A percentile compares a stretch with the other conserved stretches of the same genome.
Conservation (phyloP, 53 echinoderm and acorn worm species). For the Paracentrotus lividus region DNA sequence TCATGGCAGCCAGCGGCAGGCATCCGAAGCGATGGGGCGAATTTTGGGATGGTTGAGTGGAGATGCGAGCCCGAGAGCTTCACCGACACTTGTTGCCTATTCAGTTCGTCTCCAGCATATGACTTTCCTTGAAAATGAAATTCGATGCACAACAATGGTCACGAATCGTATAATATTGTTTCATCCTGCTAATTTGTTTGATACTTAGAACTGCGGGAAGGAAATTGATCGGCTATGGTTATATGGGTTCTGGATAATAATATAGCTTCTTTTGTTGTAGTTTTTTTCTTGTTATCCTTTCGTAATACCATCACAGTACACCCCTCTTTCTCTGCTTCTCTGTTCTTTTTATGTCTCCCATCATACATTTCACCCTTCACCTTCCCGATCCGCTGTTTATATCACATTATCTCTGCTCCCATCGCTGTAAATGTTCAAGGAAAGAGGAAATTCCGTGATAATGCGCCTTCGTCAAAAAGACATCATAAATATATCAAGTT, state of each 20-base stretch:
- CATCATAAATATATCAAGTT: not conserved
- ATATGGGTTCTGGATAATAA: not conserved
- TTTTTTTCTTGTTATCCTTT: not conserved
- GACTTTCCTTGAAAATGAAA: slow-evolving; percentile 37
- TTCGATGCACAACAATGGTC: slow-evolving; percentile 13
- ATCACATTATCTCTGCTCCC: not conserved
- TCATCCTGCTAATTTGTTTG: slow-evolving; percentile 22
- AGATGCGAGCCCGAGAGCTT: not conserved
- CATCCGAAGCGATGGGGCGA: not conserved
- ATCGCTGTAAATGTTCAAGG: too few species aligned
- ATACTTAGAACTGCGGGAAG: not conserved
- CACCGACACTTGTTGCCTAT: slow-evolving; percentile 9
- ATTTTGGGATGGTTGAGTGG: not conserved
- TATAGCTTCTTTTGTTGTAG: not conserved
- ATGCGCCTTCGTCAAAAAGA: too few species aligned
- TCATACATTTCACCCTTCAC: not conserved
- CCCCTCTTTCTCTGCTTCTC: not conserved
- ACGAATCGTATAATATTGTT: not conserved
- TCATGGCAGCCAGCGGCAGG: slow-evolving; percentile 1
- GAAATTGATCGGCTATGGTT: slow-evolving; percentile 44
- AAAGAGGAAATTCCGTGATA: too few species aligned
- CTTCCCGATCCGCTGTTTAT: too few species aligned
- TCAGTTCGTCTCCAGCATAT: not conserved
- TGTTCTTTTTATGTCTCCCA: not conserved
- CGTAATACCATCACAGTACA: not conserved